Conservation (phyloP, 1,140 invertebrate species). For the Penaeus vannamei region DNA sequence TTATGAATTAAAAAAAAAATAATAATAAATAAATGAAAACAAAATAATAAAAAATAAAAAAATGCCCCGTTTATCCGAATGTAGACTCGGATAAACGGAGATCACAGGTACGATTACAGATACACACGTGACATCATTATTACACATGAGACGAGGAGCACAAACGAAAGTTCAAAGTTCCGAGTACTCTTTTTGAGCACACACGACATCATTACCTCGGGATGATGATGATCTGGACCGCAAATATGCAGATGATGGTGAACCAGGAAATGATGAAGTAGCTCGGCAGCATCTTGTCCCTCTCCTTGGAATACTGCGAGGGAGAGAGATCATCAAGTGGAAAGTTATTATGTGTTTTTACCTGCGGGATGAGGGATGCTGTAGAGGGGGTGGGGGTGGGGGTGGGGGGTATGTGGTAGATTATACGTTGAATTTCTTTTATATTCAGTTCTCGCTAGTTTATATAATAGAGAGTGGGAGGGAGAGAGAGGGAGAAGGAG, state of each 20-base stretch:
- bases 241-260: constrained; percentile 78
- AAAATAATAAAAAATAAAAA: too few relatives aligned
- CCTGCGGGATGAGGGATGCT: neutral
- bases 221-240: constrained; percentile 80
- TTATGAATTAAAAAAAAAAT: too few relatives aligned
- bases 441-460: too few relatives aligned
- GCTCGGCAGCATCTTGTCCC: constrained; percentile 86
- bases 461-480: neutral
- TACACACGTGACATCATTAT: too few relatives aligned
- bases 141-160: too few relatives aligned
- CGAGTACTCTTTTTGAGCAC: neutral
- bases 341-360: too few relatives aligned
- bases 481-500: neutral
- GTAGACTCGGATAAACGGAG: too few relatives aligned
- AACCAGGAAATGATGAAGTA: constrained; percentile 88
- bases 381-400: neutral
- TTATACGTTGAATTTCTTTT: too few relatives aligned
- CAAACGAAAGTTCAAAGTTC: neutral
- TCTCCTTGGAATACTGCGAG: constrained; percentile 81
- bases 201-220: constrained; percentile 77
- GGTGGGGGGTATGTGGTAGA: neutral
- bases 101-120: too few relatives aligned
- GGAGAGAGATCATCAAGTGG: neutral
- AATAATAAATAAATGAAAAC: too few relatives aligned
- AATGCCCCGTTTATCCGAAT: too few relatives aligned